Evolutionary conservation across 2,888 invertebrate genomes (phyloP).

Genomic region (Chesias legatella): DNA sequence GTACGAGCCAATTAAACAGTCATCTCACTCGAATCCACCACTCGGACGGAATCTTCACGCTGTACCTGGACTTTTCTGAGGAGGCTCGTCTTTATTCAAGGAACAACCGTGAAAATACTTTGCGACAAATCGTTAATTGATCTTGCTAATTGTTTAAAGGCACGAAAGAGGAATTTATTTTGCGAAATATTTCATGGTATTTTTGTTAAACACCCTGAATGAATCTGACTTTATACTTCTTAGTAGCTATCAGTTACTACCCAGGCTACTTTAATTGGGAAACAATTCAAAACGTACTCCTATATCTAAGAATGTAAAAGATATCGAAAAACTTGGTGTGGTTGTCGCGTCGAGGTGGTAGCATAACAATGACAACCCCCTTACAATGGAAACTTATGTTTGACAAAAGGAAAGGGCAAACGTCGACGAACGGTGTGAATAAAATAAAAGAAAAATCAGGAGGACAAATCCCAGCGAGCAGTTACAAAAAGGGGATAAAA

Average conservation of each 20-base stretch:
- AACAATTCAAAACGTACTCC: not conserved
- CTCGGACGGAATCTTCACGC: constrained; percentile 49
- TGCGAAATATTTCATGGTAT: constrained; percentile 27
- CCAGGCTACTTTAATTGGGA: constrained; percentile 1
- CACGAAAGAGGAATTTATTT: constrained; percentile 38
- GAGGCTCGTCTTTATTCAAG: constrained; percentile 60
- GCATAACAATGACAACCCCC: constrained; percentile 59
- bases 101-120: constrained; percentile 65
- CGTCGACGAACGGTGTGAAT: constrained; percentile 53
- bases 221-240: constrained; percentile 8
- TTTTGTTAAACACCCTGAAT: constrained; percentile 29
- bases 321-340: constrained; percentile 39
- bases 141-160: constrained; percentile 48
- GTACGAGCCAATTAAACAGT: constrained; percentile 74
- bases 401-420: constrained; percentile 55
- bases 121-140: constrained; percentile 55
- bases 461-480: constrained; percentile 47
- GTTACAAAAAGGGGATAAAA: constrained; percentile 14
- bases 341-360: constrained; percentile 42
- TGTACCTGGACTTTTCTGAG: constrained; percentile 47
- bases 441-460: constrained; percentile 55
- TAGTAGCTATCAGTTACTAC: not conserved
- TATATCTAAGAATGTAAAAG: constrained; percentile 24
- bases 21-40: constrained; percentile 55
- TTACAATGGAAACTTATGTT: constrained; percentile 63